Conservation (phyloP, 2,113 vertebrate genomes). For the Centropus bengalensis region DNA sequence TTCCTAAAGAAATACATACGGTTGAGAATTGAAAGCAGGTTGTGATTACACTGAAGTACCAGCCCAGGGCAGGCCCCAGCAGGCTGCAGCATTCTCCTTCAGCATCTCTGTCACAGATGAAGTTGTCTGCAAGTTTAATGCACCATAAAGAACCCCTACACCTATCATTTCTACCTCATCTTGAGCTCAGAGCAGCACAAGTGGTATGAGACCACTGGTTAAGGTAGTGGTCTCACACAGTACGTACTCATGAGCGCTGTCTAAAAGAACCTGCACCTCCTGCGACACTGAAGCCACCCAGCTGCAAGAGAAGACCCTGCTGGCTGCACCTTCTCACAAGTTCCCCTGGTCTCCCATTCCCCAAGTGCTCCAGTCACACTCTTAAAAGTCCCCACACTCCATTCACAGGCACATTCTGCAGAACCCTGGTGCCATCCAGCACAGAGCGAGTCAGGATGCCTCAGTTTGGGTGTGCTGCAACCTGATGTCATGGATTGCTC, state of each 20-base stretch:
- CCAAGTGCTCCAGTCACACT: not conserved
- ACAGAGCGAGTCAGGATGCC: no score
- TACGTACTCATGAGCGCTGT: not conserved
- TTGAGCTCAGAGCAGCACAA: not conserved
- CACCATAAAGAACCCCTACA: not conserved
- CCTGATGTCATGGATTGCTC: no score
- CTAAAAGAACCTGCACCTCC: not conserved
- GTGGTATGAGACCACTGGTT: not conserved
- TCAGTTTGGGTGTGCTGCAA: no score
- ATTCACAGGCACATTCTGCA: not conserved
- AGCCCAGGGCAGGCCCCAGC: not conserved
- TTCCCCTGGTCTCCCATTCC: not conserved
- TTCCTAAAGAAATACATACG: not conserved
- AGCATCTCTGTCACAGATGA: not conserved
- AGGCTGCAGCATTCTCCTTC: not conserved
- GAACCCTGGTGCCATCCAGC: no score
- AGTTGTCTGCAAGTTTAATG: not conserved
- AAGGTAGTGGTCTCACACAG: not conserved
- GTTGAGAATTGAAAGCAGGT: not conserved
- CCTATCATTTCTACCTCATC: not conserved
- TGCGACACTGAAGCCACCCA: not conserved
- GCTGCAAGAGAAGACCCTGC: not conserved
- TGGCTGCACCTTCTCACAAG: not conserved
- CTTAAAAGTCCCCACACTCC: not conserved
- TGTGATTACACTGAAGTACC: not conserved